Conservation (phyloP, 1,140 invertebrate genomes). For the Dendrolimus punctatus region DNA sequence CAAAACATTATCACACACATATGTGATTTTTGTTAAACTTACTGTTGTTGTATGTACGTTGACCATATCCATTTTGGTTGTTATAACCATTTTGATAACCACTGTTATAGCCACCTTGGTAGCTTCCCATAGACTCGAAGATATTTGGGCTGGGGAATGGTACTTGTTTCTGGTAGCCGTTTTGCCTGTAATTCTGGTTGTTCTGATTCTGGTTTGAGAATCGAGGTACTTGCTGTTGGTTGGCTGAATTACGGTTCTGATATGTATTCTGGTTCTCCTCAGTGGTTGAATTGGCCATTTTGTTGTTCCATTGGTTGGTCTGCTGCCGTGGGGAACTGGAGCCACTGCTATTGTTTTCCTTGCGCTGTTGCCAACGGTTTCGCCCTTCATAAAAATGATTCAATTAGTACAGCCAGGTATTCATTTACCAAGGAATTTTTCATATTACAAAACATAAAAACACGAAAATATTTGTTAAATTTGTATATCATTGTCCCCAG, state of each 20-base stretch:
- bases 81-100: constrained; percentile 65
- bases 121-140: constrained; percentile 61
- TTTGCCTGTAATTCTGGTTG: constrained; percentile 53
- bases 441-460: no score
- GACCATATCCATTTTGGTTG: constrained; percentile 60
- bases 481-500: no score
- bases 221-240: constrained; percentile 53
- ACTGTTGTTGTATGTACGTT: constrained; percentile 58
- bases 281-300: constrained; percentile 47
- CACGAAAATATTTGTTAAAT: no score
- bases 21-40: constrained; percentile 10
- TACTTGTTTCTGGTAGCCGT: constrained; percentile 57
- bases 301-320: constrained; percentile 67
- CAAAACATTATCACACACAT: neutral
- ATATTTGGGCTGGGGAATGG: constrained; percentile 63
- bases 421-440: no score
- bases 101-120: constrained; percentile 65
- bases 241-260: constrained; percentile 37
- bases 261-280: constrained; percentile 45
- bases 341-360: constrained; percentile 58
- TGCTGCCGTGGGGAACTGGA: constrained; percentile 57
- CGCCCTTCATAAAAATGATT: constrained; percentile 39
- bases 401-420: neutral
- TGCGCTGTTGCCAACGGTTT: constrained; percentile 70
- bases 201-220: constrained; percentile 56